Evolutionary conservation across 2,113 vertebrate species (phyloP).

Genomic region (Nannobrachium achirus): DNA sequence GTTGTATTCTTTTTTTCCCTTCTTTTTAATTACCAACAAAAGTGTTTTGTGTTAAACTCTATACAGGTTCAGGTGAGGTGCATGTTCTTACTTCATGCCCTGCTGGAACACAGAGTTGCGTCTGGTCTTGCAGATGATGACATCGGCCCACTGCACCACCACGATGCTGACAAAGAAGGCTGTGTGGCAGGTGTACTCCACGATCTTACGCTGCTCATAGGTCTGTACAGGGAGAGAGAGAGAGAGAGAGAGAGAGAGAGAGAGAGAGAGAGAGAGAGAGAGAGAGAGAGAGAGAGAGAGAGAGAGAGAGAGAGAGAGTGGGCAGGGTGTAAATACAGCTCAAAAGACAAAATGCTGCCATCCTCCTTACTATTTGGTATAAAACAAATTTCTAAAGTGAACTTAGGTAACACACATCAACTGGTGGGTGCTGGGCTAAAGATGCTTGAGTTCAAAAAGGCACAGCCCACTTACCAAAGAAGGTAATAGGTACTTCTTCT

Average conservation of each 20-base stretch:
- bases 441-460: too few species aligned
- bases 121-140: slow-evolving; percentile 92
- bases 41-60: neutral
- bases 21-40: too few species aligned
- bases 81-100: slow-evolving; percentile 87
- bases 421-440: too few species aligned
- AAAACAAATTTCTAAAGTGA: too few species aligned
- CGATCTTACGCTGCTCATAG: slow-evolving; percentile 90
- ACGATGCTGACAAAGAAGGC: slow-evolving; percentile 93
- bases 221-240: slow-evolving; percentile 74
- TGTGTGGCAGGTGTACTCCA: slow-evolving; percentile 92
- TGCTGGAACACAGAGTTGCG: slow-evolving; percentile 94
- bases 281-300: slow-evolving; percentile 12
- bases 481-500: too few species aligned
- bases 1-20: too few species aligned
- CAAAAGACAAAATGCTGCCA: neutral
- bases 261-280: slow-evolving; percentile 2
- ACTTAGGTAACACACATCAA: too few species aligned
- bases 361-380: too few species aligned
- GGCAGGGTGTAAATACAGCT: too few species aligned
- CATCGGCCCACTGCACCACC: slow-evolving; percentile 91
- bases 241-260: neutral
- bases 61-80: too few species aligned
- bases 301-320: neutral
- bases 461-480: too few species aligned